Conservation (phyloP, 2,888 invertebrate genomes). For the Epistrophe eligans region DNA sequence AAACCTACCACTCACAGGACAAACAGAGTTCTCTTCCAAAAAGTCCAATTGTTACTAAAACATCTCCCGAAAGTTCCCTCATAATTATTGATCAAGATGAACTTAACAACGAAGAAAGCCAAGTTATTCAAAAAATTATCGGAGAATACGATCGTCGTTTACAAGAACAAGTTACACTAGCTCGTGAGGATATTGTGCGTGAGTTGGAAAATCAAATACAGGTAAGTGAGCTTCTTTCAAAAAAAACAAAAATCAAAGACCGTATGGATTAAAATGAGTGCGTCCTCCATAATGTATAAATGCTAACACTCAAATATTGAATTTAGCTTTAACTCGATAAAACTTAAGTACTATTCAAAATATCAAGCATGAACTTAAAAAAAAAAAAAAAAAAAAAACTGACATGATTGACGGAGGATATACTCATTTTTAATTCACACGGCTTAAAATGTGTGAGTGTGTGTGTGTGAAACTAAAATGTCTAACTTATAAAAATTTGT, state of each 20-base stretch:
- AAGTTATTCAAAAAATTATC: constrained; percentile 82
- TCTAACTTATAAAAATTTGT: constrained; percentile 36
- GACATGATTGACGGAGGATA: background rate
- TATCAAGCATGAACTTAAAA: background rate
- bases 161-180: constrained; percentile 87
- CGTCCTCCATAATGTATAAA: background rate
- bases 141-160: constrained; percentile 85
- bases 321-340: background rate
- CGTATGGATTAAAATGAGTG: background rate
- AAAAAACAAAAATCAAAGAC: background rate
- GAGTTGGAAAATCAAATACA: constrained; percentile 90
- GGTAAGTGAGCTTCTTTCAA: constrained; percentile 84
- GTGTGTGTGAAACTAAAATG: constrained; percentile 23
- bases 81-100: constrained; percentile 83
- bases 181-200: constrained; percentile 88
- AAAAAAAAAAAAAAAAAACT: too few relatives aligned
- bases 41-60: constrained; percentile 34
- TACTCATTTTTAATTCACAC: background rate
- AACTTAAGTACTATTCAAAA: background rate
- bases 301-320: background rate
- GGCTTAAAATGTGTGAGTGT: background rate
- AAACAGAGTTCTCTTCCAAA: constrained; percentile 43
- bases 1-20: constrained; percentile 37
- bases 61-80: constrained; percentile 78
- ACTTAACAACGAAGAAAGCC: constrained; percentile 82